Evolutionary conservation across 2,113 vertebrate genomes (phyloP), one percentile per base, ranked within the genome.

Genomic region (Garra rufa): DNA sequence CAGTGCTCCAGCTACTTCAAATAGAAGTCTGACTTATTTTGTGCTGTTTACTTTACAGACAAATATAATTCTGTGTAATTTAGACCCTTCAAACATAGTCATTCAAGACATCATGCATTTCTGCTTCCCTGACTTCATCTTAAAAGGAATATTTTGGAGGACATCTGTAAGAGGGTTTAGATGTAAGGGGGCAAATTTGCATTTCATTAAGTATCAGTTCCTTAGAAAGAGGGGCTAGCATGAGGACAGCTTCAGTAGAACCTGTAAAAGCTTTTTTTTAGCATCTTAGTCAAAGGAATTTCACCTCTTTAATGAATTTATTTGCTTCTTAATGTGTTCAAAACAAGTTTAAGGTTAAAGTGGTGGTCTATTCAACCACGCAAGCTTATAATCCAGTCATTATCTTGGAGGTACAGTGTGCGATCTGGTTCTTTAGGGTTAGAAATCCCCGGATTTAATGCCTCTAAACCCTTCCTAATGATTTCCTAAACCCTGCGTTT

Each of bases 401-500:
- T 3, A 9, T 67, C 28, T 19, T 34, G 28, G 63, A 67, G 28
- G 15, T 34, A 9, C 28, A 19, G 71, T 15, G n/a, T 13, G 41
- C 0, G 21, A 74, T 74, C 71, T 28, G 41, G n/a, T 28, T 74
- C 13, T 74, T 44, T 48, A 74, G 71, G 41, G 11, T 48, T 43
- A 28, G 69, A 44, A 74, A 74, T 74, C 71, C 43, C 38, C 24
- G 38, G 69, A n/a, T 71, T 71, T 71, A 71, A 44, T n/a, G 38
- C 69, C 43, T 44, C 24, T 74, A 48, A 74, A 26, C 41, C 43
- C 71, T 26, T 74, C n/a, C 71, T 74, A 74, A 74, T 74, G 70
- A 74, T 48, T 75, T 30, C n/a, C 24, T 75, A 50, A 75, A 75
- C 6, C 52, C 76, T 4, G 26, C 1, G 19, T 78, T 61, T 30